phyloP scores from a whole-genome alignment of 2,113 vertebrate genomes.

The Hymenochirus boettgeri region DNA sequence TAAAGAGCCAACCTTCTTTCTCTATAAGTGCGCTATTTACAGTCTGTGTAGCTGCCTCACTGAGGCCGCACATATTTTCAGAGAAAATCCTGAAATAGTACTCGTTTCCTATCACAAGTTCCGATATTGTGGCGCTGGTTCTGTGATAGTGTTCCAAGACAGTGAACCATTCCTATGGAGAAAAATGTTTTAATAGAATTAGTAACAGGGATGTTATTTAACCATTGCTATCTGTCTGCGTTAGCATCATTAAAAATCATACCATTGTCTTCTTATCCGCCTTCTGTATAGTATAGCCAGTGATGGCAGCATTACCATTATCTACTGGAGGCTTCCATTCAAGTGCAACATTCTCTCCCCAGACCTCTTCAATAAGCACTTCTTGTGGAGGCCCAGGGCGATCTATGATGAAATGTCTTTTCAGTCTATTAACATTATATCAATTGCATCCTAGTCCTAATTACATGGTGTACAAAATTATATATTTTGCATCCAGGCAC shows the following conservation, averaged over 20 bases:
- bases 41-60: conserved; percentile 83
- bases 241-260: conserved; percentile 44
- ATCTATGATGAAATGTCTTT: conserved; percentile 63
- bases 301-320: conserved; percentile 87
- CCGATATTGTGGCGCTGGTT: conserved; percentile 82
- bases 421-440: too few relatives aligned
- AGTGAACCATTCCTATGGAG: conserved; percentile 72
- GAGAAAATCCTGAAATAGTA: conserved; percentile 92
- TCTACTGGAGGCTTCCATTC: conserved; percentile 89
- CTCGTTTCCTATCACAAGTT: conserved; percentile 91
- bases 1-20: conserved; percentile 77
- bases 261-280: conserved; percentile 98
- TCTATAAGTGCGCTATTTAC: conserved; percentile 87
- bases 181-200: conserved; percentile 4
- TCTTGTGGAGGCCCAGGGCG: conserved; percentile 82
- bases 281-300: conserved; percentile 96
- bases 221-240: too few relatives aligned
- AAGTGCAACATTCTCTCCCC: conserved; percentile 91
- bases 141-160: conserved; percentile 92
- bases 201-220: not conserved
- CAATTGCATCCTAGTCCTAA: too few relatives aligned
- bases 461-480: too few relatives aligned
- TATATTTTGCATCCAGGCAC: too few relatives aligned
- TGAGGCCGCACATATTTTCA: conserved; percentile 94
- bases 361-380: conserved; percentile 88